Evolutionary conservation across 2,113 vertebrate genomes (phyloP).

Genomic region (Shinisaurus crocodilurus): DNA sequence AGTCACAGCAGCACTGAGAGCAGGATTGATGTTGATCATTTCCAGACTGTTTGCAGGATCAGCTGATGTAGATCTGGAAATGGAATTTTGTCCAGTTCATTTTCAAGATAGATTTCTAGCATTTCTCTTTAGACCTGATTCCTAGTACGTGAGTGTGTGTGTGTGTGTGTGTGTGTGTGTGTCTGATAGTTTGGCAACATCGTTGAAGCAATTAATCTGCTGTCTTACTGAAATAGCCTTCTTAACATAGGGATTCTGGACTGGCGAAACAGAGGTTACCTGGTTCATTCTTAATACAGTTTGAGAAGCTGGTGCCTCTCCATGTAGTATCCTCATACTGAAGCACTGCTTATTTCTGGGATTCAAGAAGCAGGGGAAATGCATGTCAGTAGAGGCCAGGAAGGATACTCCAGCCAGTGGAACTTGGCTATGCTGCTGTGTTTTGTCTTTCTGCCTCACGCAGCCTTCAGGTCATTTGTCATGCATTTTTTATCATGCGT

Average conservation of each 20-base stretch:
- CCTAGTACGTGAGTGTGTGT: constrained; percentile 12
- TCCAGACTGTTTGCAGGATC: constrained; percentile 31
- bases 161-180: not conserved
- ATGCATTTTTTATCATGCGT: constrained; percentile 42
- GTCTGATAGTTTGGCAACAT: constrained; percentile 13
- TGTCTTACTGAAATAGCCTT: constrained; percentile 24
- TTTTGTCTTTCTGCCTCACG: constrained; percentile 41
- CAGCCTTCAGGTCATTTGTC: constrained; percentile 17
- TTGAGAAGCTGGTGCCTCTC: not conserved
- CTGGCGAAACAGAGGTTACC: constrained; percentile 13
- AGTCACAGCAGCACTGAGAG: constrained; percentile 41
- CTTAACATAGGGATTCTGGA: constrained; percentile 41
- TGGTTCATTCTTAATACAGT: constrained; percentile 3
- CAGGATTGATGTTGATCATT: constrained; percentile 31
- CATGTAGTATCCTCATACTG: not conserved
- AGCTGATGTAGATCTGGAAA: constrained; percentile 7
- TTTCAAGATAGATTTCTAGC: constrained; percentile 34
- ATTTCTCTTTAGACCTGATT: constrained; percentile 50
- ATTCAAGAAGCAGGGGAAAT: constrained; percentile 15
- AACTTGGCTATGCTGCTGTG: constrained; percentile 7
- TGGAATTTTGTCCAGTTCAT: constrained; percentile 58
- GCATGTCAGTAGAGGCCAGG: constrained; percentile 14
- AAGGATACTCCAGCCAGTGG: not conserved
- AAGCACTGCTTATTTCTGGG: not conserved
- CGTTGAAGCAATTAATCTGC: constrained; percentile 30